Evolutionary conservation across 2,888 invertebrate genomes (phyloP), one percentile per base, ranked within the genome.

Genomic region (Spodoptera littoralis): DNA sequence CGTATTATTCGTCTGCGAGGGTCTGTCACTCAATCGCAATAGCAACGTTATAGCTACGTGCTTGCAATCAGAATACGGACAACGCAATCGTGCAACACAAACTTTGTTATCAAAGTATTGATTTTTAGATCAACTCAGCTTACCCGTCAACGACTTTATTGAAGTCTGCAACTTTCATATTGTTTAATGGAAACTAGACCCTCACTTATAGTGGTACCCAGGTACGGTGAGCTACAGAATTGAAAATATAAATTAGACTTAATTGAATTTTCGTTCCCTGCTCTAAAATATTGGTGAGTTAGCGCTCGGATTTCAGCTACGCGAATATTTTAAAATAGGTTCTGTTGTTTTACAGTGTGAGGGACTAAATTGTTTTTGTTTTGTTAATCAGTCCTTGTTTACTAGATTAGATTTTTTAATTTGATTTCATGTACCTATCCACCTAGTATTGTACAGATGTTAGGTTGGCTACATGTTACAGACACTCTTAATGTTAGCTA

Each of bases 1-100:
- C 79, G 75, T 78, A 83, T 86, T 88, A 89, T 90, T 89, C 85
- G 87, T 85, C 79, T 83, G 80, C 79, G 79, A 73, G 86, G 91
- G 92, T 85, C 84, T 86, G 92, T 92, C 92, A 91, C 87, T 92
- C 92, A 91, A 86, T 86, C 89, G 88, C 83, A 91, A 86, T 86
- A 88, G 88, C 83, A 85, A 86, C 88, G 91, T 90, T 92, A 90
- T 88, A 85, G 88, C 85, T 88, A 92, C 92, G 92, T 92, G 92
- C 88, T 86, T 88, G 89, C 88, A 88, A 90, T 89, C 80, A 76
- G 79, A 80, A 76, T 79, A 77, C 70, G 81, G 69, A 77, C 73
- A 65, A 60, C 70, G 67, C 77, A 69, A 66, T 77, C 77, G 67
- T 78, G 80, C 78, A 75, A 65, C 73, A 52, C 47, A 73, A 80